These are phyloP conservation scores for Drosophila nigrodunni DNA, from an alignment of 1,140 invertebrate genomes.

Conservation along the genomic window DNA sequence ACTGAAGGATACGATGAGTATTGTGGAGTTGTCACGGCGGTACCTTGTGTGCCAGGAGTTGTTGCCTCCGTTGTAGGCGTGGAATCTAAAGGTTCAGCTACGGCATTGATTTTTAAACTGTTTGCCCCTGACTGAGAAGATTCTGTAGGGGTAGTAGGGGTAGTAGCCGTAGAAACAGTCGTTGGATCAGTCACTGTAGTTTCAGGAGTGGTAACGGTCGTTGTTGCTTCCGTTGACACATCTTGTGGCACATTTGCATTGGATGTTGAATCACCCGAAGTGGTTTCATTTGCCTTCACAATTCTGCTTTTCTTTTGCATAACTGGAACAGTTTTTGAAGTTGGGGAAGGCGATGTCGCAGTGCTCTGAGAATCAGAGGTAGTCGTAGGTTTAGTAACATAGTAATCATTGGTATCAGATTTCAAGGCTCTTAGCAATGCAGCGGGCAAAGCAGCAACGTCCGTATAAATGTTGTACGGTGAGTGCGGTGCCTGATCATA, in stretches of 20 bases:
- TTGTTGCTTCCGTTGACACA: background rate
- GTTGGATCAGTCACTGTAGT: too few relatives aligned
- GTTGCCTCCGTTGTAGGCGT: too few relatives aligned
- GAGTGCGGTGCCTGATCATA: background rate
- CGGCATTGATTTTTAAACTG: too few relatives aligned
- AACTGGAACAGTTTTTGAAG: background rate
- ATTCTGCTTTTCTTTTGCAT: background rate
- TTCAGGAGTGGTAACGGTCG: too few relatives aligned
- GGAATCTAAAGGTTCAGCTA: too few relatives aligned
- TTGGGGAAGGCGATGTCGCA: background rate
- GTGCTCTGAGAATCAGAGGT: background rate
- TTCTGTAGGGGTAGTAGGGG: too few relatives aligned
- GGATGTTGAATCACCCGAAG: background rate
- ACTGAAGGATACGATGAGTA: too few relatives aligned
- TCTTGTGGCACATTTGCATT: background rate
- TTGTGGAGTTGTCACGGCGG: too few relatives aligned
- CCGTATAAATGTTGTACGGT: conserved; percentile 17
- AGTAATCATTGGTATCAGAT: background rate
- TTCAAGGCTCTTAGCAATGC: conserved; percentile 2
- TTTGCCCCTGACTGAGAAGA: too few relatives aligned
- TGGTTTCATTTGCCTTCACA: background rate
- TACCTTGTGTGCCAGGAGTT: too few relatives aligned
- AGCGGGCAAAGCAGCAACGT: conserved; percentile 16
- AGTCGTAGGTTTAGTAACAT: background rate
- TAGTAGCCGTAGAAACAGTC: too few relatives aligned